Conservation (phyloP, 1,140 invertebrate genomes). For the Drosophila trapezifrons region DNA sequence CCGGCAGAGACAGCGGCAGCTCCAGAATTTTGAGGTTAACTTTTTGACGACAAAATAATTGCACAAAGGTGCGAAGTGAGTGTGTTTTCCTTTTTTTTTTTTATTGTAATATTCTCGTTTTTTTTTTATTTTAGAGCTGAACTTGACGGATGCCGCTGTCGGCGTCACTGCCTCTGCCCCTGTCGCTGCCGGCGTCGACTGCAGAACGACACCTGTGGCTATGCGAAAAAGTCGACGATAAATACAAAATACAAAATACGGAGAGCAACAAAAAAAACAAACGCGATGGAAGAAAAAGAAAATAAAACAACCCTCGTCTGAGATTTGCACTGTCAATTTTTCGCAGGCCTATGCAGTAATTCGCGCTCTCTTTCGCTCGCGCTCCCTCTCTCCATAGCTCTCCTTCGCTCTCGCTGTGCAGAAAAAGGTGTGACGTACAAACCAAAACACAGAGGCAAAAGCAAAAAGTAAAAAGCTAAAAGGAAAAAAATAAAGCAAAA, state of each 20-base stretch:
- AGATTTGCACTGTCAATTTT: conserved; percentile 61
- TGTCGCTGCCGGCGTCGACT: conserved; percentile 15
- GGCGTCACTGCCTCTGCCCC: background rate
- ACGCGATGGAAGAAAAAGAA: conserved; percentile 17
- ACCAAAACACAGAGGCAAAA: conserved; percentile 28
- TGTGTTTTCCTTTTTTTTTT: conserved; percentile 9
- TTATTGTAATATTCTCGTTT: conserved; percentile 1
- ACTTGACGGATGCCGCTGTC: conserved; percentile 64
- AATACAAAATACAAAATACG: conserved; percentile 19
- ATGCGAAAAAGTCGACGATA: conserved; percentile 33
- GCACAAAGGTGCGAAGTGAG: conserved; percentile 69
- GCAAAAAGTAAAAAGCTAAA: conserved; percentile 12
- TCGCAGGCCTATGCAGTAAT: conserved; percentile 59
- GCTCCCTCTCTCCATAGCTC: background rate
- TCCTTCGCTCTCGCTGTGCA: background rate
- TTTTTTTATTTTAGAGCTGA: conserved; percentile 49
- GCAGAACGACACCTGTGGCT: conserved; percentile 71
- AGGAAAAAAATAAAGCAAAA: conserved; percentile 29
- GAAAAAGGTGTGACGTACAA: conserved; percentile 63
- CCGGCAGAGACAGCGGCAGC: background rate
- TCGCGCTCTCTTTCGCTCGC: background rate
- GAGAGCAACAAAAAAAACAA: conserved; percentile 32
- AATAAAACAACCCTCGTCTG: conserved; percentile 59
- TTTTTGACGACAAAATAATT: conserved; percentile 77
- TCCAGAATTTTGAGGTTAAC: conserved; percentile 65